Base-by-base conservation (phyloP, 2,888 invertebrate species). In the Phortica okadai region DNA sequence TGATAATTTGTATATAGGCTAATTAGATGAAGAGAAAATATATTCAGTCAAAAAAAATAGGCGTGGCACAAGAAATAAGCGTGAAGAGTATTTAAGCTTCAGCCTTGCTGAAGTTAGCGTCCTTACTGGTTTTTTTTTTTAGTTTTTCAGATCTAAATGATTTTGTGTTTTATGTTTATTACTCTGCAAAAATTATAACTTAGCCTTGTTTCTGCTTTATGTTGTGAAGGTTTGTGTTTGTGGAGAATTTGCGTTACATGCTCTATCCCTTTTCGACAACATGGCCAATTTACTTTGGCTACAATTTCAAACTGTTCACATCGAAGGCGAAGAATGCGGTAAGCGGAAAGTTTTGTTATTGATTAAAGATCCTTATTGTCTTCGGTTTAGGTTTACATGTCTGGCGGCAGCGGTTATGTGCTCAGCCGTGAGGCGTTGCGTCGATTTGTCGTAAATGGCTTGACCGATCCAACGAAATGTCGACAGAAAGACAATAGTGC, bases 231-330 rank as follows among this genome's bases (percentile, higher is more conserved):
- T 81, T 80, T 92, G 93, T 98, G 11, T 93, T 99, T 25, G 93
- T 99, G 73, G 99, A 99, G 92, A 99, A 99, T 91, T 92, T 99
- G 21, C 93, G 99, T 11, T 96, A 96, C 87, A 95, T 98, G 95
- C 91, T 98, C 16, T 93, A 94, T 10, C 93, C 95, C 0, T 94
- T 96, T 87, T 93, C 94, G 84, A 93, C 95, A 1, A 92, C 93
- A 0, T 94, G 94, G 11, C 95, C 97, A 0, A 92, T 97, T 5
- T 97, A 97, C 91, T 98, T 97, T 89, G 98, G 98, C 0, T 97
- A 96, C 89, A 93, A 95, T 76, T 98, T 97, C 91, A 97, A 97
- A 89, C 96, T 96, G n/a, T 50, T 81, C 7, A 45, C 66, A 7
- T 0, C 2, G 6, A 33, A 62, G 0, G n/a, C 56, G 3, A 82